These are phyloP conservation scores for Pangasius larnaudii DNA, from an alignment of 2,797 vertebrate species.

Conservation along the genomic window DNA sequence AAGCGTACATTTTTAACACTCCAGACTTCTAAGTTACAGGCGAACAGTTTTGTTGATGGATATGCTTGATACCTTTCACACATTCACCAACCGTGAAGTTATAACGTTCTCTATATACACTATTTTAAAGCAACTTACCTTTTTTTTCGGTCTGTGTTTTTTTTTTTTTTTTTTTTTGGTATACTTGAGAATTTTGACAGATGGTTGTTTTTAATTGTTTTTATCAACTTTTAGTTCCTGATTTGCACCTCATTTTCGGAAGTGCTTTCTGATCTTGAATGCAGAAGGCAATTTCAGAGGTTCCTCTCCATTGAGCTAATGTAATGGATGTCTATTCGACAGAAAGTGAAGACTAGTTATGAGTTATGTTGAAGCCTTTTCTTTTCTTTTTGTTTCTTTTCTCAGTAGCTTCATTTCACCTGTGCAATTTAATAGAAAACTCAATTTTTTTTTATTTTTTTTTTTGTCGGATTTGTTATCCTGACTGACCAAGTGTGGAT, in stretches of 20 bases:
- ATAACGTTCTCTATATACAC: slow-evolving; percentile 2
- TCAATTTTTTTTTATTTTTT: background rate
- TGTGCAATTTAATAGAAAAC: background rate
- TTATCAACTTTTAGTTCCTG: slow-evolving; percentile 50
- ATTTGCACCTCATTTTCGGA: slow-evolving; percentile 2
- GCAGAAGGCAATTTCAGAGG: slow-evolving; percentile 25
- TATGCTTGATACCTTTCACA: slow-evolving; percentile 5
- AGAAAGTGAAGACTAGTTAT: slow-evolving; percentile 11
- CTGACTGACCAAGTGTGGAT: slow-evolving; percentile 3
- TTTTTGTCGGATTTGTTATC: background rate
- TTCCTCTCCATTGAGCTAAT: slow-evolving; percentile 24
- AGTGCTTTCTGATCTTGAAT: slow-evolving; percentile 43
- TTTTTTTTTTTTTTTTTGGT: slow-evolving; percentile 56
- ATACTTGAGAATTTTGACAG: background rate
- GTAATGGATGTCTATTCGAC: slow-evolving; percentile 30
- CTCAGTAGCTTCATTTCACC: background rate
- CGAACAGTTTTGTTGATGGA: background rate
- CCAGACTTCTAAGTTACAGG: background rate
- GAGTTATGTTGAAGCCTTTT: background rate
- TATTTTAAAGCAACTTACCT: background rate
- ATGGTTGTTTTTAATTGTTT: slow-evolving; percentile 27
- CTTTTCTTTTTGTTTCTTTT: background rate
- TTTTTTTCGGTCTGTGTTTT: background rate
- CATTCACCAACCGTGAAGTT: background rate
- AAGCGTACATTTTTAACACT: slow-evolving; percentile 4